Conservation (phyloP, 2,797 vertebrate species). For the Danio choprae region DNA sequence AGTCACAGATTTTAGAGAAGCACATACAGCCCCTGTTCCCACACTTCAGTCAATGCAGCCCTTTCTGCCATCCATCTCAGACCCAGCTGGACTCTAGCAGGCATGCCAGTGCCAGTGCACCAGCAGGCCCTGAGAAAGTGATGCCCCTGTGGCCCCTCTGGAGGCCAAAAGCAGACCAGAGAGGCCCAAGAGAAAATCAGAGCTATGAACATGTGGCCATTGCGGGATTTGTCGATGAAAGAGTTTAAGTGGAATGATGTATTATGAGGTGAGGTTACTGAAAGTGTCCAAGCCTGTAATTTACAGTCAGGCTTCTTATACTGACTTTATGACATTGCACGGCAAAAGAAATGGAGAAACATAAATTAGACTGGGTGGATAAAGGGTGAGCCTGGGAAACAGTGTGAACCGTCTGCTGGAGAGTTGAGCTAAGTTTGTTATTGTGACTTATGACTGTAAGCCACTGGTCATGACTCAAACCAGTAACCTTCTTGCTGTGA, state of each 20-base stretch:
- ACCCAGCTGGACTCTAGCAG: slow-evolving; percentile 52
- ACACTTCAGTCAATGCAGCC: slow-evolving; percentile 59
- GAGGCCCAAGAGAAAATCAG: slow-evolving; percentile 53
- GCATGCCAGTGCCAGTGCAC: slow-evolving; percentile 41
- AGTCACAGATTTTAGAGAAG: slow-evolving; percentile 35
- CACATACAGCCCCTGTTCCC: slow-evolving; percentile 47
- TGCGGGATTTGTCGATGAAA: slow-evolving; percentile 38
- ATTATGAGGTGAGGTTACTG: slow-evolving; percentile 31
- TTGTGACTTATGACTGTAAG: slow-evolving; percentile 16
- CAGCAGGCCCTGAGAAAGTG: slow-evolving; percentile 77
- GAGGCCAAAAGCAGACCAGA: slow-evolving; percentile 70
- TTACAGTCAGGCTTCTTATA: slow-evolving; percentile 12
- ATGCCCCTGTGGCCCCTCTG: slow-evolving; percentile 76
- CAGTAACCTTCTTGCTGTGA: no score
- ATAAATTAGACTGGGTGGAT: slow-evolving; percentile 45
- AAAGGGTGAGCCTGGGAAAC: slow-evolving; percentile 43
- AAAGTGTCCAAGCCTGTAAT: slow-evolving; percentile 40
- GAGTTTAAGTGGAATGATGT: slow-evolving; percentile 24
- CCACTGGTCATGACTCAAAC: slow-evolving; percentile 23
- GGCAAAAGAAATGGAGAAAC: slow-evolving; percentile 1
- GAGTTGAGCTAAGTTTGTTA: slow-evolving; percentile 26
- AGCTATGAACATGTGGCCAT: slow-evolving; percentile 13
- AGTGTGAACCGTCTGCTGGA: slow-evolving; percentile 42
- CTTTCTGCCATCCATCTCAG: slow-evolving; percentile 48
- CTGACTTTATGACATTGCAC: slow-evolving; percentile 11